These are phyloP conservation scores for Hestina assimilis DNA, from an alignment of 1,140 invertebrate species.

Conservation along the genomic window DNA sequence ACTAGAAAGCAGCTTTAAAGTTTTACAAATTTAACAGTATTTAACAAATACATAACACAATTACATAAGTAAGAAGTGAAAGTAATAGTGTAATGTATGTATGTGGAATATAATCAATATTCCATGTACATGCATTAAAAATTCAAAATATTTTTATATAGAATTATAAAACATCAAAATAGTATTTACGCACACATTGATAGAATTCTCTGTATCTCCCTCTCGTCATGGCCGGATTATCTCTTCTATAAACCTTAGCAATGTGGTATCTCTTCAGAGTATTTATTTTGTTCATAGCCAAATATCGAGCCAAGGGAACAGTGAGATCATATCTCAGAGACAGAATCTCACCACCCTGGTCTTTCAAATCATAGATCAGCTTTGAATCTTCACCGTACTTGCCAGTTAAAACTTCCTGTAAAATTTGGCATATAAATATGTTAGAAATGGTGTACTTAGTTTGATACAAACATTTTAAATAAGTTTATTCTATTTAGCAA, in stretches of 20 bases:
- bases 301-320: slow-evolving; percentile 97
- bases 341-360: slow-evolving; percentile 98
- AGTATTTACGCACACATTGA: slow-evolving; percentile 99
- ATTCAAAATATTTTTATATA: too few species aligned
- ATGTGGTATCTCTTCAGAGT: slow-evolving; percentile 97
- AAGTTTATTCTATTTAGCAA: too few species aligned
- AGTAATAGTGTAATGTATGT: too few species aligned
- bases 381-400: slow-evolving; percentile 99
- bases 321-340: slow-evolving; percentile 93
- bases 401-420: slow-evolving; percentile 96
- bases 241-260: slow-evolving; percentile 97
- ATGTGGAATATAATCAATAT: background rate
- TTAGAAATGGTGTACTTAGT: too few species aligned
- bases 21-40: too few species aligned
- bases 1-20: too few species aligned
- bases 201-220: slow-evolving; percentile 99
- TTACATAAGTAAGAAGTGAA: too few species aligned
- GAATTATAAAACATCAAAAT: too few species aligned
- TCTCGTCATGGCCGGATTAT: slow-evolving; percentile 97
- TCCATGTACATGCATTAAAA: background rate
- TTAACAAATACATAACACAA: too few species aligned
- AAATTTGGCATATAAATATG: background rate
- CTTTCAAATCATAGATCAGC: slow-evolving; percentile 98
- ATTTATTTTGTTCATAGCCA: slow-evolving; percentile 98
- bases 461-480: too few species aligned